A percentile compares a stretch with the other conserved stretches of the same genome.
phyloP scores from a whole-genome alignment of 2,888 invertebrate species.

The Drosophila glabriapex region DNA sequence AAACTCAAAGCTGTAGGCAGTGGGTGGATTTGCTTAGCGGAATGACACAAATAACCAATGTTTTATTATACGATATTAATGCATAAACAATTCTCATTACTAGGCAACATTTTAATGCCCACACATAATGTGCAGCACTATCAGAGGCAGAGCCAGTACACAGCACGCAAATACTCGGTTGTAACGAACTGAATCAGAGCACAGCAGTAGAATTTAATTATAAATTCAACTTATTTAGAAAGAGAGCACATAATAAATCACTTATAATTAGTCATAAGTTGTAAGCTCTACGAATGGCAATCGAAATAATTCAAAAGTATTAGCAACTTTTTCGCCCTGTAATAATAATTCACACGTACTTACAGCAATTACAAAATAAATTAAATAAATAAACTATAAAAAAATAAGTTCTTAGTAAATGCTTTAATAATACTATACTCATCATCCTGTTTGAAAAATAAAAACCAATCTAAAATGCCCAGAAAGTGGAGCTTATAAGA shows the following conservation, averaged over 20 bases:
- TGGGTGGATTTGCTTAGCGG: slow-evolving; percentile 45
- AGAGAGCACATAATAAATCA: slow-evolving; percentile 50
- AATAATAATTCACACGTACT: slow-evolving; percentile 36
- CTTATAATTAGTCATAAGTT: slow-evolving; percentile 73
- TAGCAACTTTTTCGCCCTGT: slow-evolving; percentile 47
- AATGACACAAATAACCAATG: slow-evolving; percentile 29
- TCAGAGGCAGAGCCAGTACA: slow-evolving; percentile 85
- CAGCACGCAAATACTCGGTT: slow-evolving; percentile 85
- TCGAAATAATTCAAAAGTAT: slow-evolving; percentile 64
- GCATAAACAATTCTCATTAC: slow-evolving; percentile 70
- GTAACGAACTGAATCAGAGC: slow-evolving; percentile 76
- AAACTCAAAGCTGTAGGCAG: slow-evolving; percentile 46
- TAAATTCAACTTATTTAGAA: slow-evolving; percentile 43
- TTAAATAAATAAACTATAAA: slow-evolving; percentile 9
- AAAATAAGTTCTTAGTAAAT: slow-evolving; percentile 19
- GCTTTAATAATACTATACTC: slow-evolving; percentile 34
- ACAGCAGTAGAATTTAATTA: slow-evolving; percentile 43
- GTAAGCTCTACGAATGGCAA: slow-evolving; percentile 67
- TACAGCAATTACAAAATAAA: slow-evolving; percentile 26
- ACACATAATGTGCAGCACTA: slow-evolving; percentile 85
- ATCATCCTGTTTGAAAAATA: not conserved
- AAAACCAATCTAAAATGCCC: slow-evolving; percentile 58
- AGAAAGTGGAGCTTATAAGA: slow-evolving; percentile 83
- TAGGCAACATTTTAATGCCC: slow-evolving; percentile 84
- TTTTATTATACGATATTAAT: slow-evolving; percentile 55